These are phyloP conservation scores for Chlorops oryzae DNA, from an alignment of 1,140 invertebrate species.

Conservation along the genomic window DNA sequence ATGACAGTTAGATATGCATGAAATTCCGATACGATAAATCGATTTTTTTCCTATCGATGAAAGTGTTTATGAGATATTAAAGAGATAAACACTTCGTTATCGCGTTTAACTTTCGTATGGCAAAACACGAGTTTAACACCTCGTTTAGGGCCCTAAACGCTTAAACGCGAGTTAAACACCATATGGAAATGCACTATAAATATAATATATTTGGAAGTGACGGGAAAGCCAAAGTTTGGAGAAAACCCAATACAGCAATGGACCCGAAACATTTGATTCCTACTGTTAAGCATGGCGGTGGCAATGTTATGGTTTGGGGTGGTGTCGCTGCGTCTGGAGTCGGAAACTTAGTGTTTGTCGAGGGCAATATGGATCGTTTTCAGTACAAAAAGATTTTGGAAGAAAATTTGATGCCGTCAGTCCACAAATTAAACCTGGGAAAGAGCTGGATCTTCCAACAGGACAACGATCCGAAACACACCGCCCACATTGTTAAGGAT, in stretches of 20 bases:
- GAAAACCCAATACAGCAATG: slow-evolving; percentile 15
- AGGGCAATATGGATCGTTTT: slow-evolving; percentile 17
- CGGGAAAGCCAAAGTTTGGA: too few species aligned
- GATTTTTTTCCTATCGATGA: too few species aligned
- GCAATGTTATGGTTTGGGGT: slow-evolving; percentile 39
- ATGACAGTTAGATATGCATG: too few species aligned
- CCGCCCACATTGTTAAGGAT: slow-evolving; percentile 20
- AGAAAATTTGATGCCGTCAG: slow-evolving; percentile 19
- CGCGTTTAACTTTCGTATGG: too few species aligned
- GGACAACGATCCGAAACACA: slow-evolving; percentile 24
- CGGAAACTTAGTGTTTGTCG: slow-evolving; percentile 25
- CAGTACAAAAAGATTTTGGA: slow-evolving; percentile 19
- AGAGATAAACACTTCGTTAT: too few species aligned
- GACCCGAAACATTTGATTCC: slow-evolving; percentile 19
- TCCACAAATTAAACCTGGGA: slow-evolving; percentile 14
- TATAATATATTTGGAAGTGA: too few species aligned
- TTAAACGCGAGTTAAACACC: too few species aligned
- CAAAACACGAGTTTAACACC: too few species aligned
- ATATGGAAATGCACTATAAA: too few species aligned
- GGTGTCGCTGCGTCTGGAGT: slow-evolving; percentile 28
- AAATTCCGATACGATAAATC: too few species aligned
- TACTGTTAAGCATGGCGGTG: slow-evolving; percentile 44
- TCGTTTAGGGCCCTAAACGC: too few species aligned
- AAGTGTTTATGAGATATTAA: too few species aligned
- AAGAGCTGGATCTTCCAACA: slow-evolving; percentile 20